Conservation (phyloP, 2,888 invertebrate species). For the Scaptomyza polygonia region DNA sequence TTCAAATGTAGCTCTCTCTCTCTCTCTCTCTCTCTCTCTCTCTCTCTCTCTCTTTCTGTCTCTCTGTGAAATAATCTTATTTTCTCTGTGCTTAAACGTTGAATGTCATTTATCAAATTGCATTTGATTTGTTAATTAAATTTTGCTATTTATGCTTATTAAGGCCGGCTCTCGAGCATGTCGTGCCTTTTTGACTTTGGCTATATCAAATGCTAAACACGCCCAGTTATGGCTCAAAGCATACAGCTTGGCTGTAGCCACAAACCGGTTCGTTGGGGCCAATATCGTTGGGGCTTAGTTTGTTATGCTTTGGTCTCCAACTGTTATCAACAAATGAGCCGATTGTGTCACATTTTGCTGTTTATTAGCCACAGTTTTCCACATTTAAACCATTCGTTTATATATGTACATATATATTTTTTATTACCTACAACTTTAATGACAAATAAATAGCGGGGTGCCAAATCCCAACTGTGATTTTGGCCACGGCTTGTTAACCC, state of each 20-base stretch:
- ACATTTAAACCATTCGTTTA: slow-evolving; percentile 17
- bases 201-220: slow-evolving; percentile 69
- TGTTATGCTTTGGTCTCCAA: slow-evolving; percentile 55
- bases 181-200: slow-evolving; percentile 48
- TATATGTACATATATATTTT: slow-evolving; percentile 62
- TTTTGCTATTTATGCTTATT: slow-evolving; percentile 77
- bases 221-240: slow-evolving; percentile 57
- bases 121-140: slow-evolving; percentile 80
- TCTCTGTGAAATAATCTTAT: slow-evolving; percentile 4
- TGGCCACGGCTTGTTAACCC: slow-evolving; percentile 63
- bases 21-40: too few species aligned
- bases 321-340: slow-evolving; percentile 73
- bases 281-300: slow-evolving; percentile 51
- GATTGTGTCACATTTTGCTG: slow-evolving; percentile 75
- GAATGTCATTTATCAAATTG: slow-evolving; percentile 72
- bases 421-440: slow-evolving; percentile 52
- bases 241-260: slow-evolving; percentile 3
- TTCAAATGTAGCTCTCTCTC: too few species aligned
- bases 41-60: too few species aligned
- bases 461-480: slow-evolving; percentile 1
- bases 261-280: slow-evolving; percentile 62
- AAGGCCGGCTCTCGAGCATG: slow-evolving; percentile 48
- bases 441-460: slow-evolving; percentile 57
- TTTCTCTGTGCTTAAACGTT: slow-evolving; percentile 19
- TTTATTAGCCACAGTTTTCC: slow-evolving; percentile 53